Conservation (phyloP, 2,113 vertebrate genomes). For the Sorex fumeus region DNA sequence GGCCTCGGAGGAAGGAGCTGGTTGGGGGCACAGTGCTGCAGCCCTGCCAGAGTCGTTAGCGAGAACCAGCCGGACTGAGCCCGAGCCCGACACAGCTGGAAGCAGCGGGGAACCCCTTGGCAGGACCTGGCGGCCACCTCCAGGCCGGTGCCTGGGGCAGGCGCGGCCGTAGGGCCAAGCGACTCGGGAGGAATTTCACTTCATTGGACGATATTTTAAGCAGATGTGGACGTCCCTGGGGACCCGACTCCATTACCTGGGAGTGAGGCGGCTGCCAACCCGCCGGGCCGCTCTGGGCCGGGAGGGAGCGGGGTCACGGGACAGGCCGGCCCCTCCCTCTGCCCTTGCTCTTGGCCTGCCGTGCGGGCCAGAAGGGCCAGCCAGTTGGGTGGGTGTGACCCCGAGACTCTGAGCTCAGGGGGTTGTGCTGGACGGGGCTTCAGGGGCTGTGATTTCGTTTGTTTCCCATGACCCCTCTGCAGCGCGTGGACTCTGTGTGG, state of each 20-base stretch:
- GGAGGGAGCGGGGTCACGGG: background rate
- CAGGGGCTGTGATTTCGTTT: conserved; percentile 42
- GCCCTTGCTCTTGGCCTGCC: background rate
- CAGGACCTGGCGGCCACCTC: background rate
- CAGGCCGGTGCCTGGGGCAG: background rate
- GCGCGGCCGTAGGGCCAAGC: background rate
- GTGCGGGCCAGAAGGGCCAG: background rate
- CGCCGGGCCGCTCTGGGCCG: too few relatives aligned
- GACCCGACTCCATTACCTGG: conserved; percentile 77
- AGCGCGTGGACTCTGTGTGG: background rate
- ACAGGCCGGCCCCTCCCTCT: background rate
- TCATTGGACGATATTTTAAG: conserved; percentile 80
- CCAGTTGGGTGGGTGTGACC: background rate
- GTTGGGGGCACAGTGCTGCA: too few relatives aligned
- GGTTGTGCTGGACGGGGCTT: background rate
- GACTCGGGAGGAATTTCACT: conserved; percentile 46
- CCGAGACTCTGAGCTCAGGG: background rate
- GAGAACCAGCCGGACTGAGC: background rate
- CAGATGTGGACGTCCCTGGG: conserved; percentile 79
- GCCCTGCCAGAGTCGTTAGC: conserved; percentile 55
- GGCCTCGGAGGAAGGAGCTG: conserved; percentile 44
- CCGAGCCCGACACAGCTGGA: background rate
- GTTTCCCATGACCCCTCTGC: background rate
- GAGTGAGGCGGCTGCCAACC: background rate
- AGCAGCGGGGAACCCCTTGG: background rate